Conservation (phyloP, 2,797 vertebrate genomes). For the Chelonia mydas region DNA sequence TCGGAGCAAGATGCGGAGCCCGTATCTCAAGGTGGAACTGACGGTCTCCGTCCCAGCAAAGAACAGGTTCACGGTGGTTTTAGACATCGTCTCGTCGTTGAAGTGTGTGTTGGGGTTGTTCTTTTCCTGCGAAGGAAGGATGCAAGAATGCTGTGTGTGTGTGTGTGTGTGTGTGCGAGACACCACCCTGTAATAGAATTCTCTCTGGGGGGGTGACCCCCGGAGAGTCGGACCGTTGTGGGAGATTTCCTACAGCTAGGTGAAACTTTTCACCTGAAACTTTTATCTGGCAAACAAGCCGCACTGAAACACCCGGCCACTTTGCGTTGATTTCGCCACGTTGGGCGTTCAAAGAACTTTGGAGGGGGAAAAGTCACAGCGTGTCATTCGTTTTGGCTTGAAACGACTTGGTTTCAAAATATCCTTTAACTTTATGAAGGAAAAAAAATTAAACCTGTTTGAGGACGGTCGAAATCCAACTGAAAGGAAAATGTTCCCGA, state of each 20-base stretch:
- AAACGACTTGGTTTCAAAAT: no score
- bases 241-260: neutral
- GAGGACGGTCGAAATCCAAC: neutral
- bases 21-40: slow-evolving; percentile 33
- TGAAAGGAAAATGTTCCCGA: neutral
- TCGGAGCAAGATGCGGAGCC: slow-evolving; percentile 37
- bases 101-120: slow-evolving; percentile 13
- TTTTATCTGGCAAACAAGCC: no score
- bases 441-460: neutral
- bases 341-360: no score
- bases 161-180: neutral
- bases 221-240: neutral
- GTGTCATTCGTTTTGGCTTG: no score
- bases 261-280: neutral
- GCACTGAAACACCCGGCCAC: neutral
- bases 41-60: slow-evolving; percentile 34
- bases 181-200: no score
- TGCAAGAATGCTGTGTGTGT: rapidly evolving
- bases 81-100: slow-evolving; percentile 29
- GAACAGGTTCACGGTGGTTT: slow-evolving; percentile 45
- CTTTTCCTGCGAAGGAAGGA: slow-evolving; percentile 25
- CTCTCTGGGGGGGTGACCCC: no score
- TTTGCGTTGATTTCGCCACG: neutral
- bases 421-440: no score
- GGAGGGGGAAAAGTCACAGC: neutral